phyloP scores from a whole-genome alignment of 2,797 vertebrate species.

The Scolopax rusticola region DNA sequence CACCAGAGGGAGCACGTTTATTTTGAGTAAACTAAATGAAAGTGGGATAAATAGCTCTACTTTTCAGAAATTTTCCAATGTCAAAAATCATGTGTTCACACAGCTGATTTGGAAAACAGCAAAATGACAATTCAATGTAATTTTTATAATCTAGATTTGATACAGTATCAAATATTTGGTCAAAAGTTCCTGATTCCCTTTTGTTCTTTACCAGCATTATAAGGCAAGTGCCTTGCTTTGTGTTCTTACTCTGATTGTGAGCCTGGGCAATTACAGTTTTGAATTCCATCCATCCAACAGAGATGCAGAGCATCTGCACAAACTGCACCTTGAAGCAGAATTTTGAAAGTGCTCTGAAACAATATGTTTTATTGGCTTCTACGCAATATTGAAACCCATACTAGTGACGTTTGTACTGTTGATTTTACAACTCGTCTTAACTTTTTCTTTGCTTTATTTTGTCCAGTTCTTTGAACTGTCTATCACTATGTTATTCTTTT shows the following conservation, averaged over 20 bases:
- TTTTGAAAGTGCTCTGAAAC: not conserved
- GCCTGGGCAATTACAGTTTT: not conserved
- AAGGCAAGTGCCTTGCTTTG: not conserved
- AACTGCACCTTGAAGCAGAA: not conserved
- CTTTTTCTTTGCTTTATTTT: not conserved
- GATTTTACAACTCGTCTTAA: not conserved
- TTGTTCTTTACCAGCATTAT: not conserved
- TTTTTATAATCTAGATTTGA: not conserved
- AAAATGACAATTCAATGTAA: not conserved
- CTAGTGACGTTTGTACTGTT: not conserved
- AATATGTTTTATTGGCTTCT: not conserved
- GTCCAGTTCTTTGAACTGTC: not conserved
- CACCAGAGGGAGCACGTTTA: conserved; percentile 35
- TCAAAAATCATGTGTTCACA: not conserved
- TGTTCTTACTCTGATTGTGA: not conserved
- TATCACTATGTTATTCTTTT: not conserved
- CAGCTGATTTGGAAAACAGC: not conserved
- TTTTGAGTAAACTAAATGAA: not conserved
- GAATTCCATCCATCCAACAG: not conserved
- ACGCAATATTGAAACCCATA: not conserved
- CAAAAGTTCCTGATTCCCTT: not conserved
- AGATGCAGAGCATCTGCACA: not conserved
- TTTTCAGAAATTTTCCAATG: not conserved
- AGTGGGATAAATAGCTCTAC: accelerated
- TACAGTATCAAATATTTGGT: not conserved